Base-by-base conservation (phyloP, 2,797 vertebrate genomes). In the Menidia menidia region DNA sequence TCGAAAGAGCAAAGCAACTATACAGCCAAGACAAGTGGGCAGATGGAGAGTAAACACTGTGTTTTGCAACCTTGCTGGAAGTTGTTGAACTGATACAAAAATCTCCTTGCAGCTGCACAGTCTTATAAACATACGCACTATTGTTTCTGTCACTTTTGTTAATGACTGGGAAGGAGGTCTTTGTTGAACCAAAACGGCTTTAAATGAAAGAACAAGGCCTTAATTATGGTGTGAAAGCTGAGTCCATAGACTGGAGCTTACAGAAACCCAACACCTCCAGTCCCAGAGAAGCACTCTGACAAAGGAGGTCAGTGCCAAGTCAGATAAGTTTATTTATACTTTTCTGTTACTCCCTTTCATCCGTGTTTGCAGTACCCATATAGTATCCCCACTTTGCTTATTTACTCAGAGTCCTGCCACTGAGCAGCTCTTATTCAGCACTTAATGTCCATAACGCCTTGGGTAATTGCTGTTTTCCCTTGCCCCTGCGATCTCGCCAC, bases 391-490 rank as follows among this genome's bases (percentile, higher is more conserved):
- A 61, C 76, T 76, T 84, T 91, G 89, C 83, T 92, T 93, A 90
- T 93, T 92, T 92, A 85, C 78, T 76, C 76, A 82, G 75, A 82
- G 83, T 77, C 43, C 75, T 84, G 84, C 85, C 85, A 78, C 81
- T 74, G 83, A 86, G 85, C 81, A 71, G 82, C 88, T 84, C 78
- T 88, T 81, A 87, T 93, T 92, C 81, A 89, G 85, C 77, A 84
- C 89, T 85, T 87, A 90, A 88, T 87, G 86, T 88, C 84, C 86
- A 85, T 87, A 87, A 85, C 68, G 75, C 87, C 72, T 74, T 80
- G 65, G 83, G 89, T 92, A 92, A 92, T 92, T 89, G 80, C 89
- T 90, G 84, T 91, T 91, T 91, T 92, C 89, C 90, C 91, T 82
- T 88, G 77, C 77, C 86, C 78, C 87, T 82, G 81, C 88, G 90